Evolutionary conservation across 2,113 vertebrate genomes (phyloP), one percentile per base, ranked within the genome.

Genomic region (Oryzias woworae): DNA sequence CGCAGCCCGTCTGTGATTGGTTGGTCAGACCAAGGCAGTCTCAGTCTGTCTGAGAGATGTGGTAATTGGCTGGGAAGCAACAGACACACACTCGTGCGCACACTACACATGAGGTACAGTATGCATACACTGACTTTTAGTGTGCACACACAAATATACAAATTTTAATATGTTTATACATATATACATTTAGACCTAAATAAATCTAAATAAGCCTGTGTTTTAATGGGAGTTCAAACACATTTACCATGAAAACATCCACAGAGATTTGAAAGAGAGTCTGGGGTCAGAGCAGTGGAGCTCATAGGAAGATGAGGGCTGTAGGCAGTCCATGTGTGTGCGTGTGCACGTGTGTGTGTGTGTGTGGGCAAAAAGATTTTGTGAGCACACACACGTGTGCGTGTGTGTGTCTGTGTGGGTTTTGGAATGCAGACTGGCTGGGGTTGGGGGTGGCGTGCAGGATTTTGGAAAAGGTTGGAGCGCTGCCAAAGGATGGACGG

Each of bases 61-160:
- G 92, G 92, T 93, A 93, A 93, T 93, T 94, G 92, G 92, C 90
- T 93, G 91, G 91, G 93, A 91, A 89, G 82, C 84, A 87, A 85
- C 81, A 86, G 80, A 83, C 75, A 77, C 72, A 76, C 23, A 45
- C 46, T 62, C 54, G 23, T 28, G 66, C 54, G 58, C 66, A 73
- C 65, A 72, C 58, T 22, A 53, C 52, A 63, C 46, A 58, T 43
- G 62, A 61, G 64, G 72, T 75, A 75, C 64, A 73, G 69, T 71
- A 81, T 51, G 51, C 59, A 52, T 57, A 78, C 71, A 73, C 36
- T 64, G 62, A 62, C 42, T 69, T 60, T 75, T 53, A 77, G 54
- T 64, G 67, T 59, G 36, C 71, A 74, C 55, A 58, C n/a, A 13
- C 42, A 64, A 36, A 64, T 18, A 1, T 49, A 70, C n/a, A 63